Conservation (phyloP, 2,888 invertebrate species). For the Acleris cristana region DNA sequence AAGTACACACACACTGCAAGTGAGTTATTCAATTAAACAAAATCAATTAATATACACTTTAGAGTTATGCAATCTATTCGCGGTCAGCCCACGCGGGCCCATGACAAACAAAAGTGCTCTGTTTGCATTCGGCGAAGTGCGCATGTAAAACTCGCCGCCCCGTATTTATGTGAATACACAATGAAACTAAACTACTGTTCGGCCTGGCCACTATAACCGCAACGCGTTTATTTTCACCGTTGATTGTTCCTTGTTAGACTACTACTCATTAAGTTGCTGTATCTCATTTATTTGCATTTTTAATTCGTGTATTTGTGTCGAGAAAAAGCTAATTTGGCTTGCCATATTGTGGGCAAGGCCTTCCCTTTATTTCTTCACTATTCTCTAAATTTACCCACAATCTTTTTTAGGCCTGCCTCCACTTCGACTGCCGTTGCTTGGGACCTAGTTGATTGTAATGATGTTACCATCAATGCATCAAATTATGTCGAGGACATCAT, state of each 20-base stretch:
- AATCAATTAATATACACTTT: neutral
- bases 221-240: constrained; percentile 62
- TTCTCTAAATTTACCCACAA: too few species aligned
- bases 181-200: constrained; percentile 61
- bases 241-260: constrained; percentile 47
- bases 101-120: constrained; percentile 53
- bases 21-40: neutral
- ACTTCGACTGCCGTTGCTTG: too few species aligned
- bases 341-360: too few species aligned
- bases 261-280: neutral
- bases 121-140: constrained; percentile 45
- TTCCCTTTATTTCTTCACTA: too few species aligned
- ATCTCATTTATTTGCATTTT: too few species aligned
- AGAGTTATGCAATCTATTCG: constrained; percentile 10
- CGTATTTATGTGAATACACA: constrained; percentile 74
- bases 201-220: constrained; percentile 60
- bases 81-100: constrained; percentile 25
- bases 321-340: too few species aligned
- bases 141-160: constrained; percentile 46
- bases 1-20: too few species aligned
- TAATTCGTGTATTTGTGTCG: too few species aligned
- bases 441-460: too few species aligned
- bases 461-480: too few species aligned
- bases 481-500: too few species aligned
- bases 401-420: too few species aligned